Base-by-base conservation (phyloP, 1,140 invertebrate genomes). In the Thalassaphorura encarpata region DNA sequence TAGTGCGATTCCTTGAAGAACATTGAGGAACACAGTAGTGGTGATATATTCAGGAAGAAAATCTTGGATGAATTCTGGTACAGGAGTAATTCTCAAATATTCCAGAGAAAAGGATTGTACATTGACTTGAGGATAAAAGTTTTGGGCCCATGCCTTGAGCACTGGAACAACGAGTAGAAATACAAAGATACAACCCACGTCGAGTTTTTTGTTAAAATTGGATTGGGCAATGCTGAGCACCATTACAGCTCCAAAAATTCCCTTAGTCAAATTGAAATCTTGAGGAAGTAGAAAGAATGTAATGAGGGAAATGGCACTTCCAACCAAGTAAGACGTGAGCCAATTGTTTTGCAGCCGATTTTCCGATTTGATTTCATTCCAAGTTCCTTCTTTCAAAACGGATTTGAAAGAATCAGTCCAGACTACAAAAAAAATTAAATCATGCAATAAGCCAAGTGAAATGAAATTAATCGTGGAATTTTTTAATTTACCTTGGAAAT, bases 391-490 rank as follows among this genome's bases (percentile, higher is more conserved):
- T 33, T 27, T 36, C 3, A 57, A 24, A 27, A 56, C 61, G 19
- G 47, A 60, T 28, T 54, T 24, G 24, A 60, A 63, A n/a, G 55
- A 56, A 23, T 21, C 16, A 4, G 43, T 60, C 61, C 61, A 63
- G 28, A 57, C 61, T 63, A 40, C 4, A 27, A 26, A 54, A 33
- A 41, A 55, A 52, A 41, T 2, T 33, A 51, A 43, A n/a, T n/a
- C n/a, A n/a, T n/a, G n/a, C n/a, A n/a, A n/a, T n/a, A n/a, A n/a
- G n/a, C n/a, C 33, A 36, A 11, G 11, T 36, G 11, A 36, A n/a
- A 11, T 36, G n/a, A 36, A 36, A n/a, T 11, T 36, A 36, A 11
- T n/a, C 33, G n/a, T n/a, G n/a, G n/a, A 36, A 36, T 36, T 11
- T 11, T 36, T 36, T 36, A 11, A 36, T 36, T 11, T n/a, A 11